Conservation (phyloP, 2,113 vertebrate species). For the Paratilapia polleni region DNA sequence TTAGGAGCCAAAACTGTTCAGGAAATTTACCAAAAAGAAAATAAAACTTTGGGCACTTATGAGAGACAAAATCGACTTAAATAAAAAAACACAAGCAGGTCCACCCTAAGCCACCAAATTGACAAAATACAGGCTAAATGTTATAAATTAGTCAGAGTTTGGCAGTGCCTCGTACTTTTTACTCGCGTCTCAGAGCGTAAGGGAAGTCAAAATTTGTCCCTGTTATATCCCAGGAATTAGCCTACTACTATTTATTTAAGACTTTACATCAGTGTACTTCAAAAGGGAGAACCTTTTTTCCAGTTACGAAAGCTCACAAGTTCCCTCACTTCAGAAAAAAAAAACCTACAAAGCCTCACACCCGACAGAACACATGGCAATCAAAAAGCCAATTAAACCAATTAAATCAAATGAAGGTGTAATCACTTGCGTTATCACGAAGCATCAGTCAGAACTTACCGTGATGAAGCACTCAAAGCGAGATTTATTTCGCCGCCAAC, state of each 20-base stretch:
- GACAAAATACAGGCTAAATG: background rate
- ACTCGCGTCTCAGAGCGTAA: background rate
- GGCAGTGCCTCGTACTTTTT: background rate
- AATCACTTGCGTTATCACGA: background rate
- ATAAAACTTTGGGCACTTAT: background rate
- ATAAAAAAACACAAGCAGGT: background rate
- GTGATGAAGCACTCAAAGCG: slow-evolving; percentile 36
- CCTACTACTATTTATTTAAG: background rate
- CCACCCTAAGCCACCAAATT: accelerated
- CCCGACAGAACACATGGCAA: slow-evolving; percentile 2
- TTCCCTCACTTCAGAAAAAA: background rate
- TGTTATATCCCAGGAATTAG: background rate
- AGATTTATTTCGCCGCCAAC: slow-evolving; percentile 19
- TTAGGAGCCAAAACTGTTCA: background rate
- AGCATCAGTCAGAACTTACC: slow-evolving; percentile 51
- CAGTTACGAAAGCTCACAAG: background rate
- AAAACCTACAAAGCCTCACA: background rate
- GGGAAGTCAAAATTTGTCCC: background rate
- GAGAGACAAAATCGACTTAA: background rate
- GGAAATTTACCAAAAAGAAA: background rate
- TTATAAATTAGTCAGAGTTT: background rate
- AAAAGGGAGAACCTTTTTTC: background rate
- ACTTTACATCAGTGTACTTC: background rate
- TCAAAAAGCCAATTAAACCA: slow-evolving; percentile 45
- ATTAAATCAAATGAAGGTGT: slow-evolving; percentile 38